Evolutionary conservation across 1,140 invertebrate genomes (phyloP).

Genomic region (Drosophila erecta): DNA sequence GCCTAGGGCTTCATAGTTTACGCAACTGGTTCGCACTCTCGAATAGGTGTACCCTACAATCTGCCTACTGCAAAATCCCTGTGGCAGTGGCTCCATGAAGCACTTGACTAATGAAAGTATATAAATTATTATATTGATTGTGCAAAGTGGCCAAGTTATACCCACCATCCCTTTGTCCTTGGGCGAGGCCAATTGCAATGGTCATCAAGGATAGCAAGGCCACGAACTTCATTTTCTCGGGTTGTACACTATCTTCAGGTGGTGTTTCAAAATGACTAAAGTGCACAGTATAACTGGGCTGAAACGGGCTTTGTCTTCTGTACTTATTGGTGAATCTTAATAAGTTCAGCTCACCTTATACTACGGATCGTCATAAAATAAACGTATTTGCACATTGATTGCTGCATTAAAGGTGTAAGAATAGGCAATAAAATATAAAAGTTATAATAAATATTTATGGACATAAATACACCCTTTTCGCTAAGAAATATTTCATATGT

Average conservation of each 20-base stretch:
- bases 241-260: neutral
- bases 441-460: too few relatives aligned
- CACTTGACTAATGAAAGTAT: neutral
- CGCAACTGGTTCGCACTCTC: neutral
- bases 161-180: neutral
- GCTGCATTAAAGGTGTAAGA: too few relatives aligned
- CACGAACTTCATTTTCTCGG: conserved; percentile 6
- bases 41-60: neutral
- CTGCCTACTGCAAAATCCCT: neutral
- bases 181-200: too few relatives aligned
- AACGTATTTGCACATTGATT: conserved; percentile 10
- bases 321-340: conserved; percentile 4
- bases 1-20: neutral
- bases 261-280: neutral
- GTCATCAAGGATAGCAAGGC: neutral
- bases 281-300: neutral
- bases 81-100: neutral
- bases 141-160: neutral
- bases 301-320: neutral
- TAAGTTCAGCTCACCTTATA: conserved; percentile 1
- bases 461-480: too few relatives aligned
- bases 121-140: neutral
- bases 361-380: neutral
- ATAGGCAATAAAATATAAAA: too few relatives aligned
- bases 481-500: too few relatives aligned